Conservation (phyloP, 2,888 invertebrate species). For the Cerceris rybyensis region DNA sequence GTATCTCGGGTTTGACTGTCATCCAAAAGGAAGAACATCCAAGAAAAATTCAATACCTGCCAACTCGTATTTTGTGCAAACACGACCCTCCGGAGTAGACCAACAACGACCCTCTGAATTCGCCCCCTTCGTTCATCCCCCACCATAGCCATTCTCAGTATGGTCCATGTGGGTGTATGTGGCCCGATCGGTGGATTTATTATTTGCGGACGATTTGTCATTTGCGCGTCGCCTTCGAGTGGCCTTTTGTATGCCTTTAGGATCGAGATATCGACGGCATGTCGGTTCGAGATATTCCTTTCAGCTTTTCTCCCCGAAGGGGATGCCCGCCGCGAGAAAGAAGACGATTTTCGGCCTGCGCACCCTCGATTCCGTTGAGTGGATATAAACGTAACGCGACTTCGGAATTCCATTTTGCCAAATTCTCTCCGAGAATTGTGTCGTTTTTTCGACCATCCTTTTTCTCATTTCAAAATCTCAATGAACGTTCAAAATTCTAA, state of each 20-base stretch:
- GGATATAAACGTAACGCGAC: conserved; percentile 21
- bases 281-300: conserved; percentile 30
- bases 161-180: conserved; percentile 25
- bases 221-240: conserved; percentile 63
- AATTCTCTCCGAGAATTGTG: too few relatives aligned
- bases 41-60: conserved; percentile 54
- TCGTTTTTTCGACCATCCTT: too few relatives aligned
- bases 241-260: conserved; percentile 54
- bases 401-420: background rate
- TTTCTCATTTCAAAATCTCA: too few relatives aligned
- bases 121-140: background rate
- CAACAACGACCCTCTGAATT: conserved; percentile 34
- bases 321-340: conserved; percentile 1
- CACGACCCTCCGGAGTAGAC: conserved; percentile 21
- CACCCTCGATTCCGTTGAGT: conserved; percentile 5
- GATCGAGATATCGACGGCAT: conserved; percentile 57
- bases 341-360: conserved; percentile 22
- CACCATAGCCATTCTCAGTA: conserved; percentile 15
- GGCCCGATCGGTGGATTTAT: conserved; percentile 64
- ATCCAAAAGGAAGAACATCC: conserved; percentile 18
- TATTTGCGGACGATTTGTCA: conserved; percentile 73
- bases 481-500: too few relatives aligned
- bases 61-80: conserved; percentile 51
- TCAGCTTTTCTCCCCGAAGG: background rate
- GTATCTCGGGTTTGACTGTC: conserved; percentile 29